Base-by-base conservation (phyloP, 2,888 invertebrate species). In the Phyllotreta striolata region DNA sequence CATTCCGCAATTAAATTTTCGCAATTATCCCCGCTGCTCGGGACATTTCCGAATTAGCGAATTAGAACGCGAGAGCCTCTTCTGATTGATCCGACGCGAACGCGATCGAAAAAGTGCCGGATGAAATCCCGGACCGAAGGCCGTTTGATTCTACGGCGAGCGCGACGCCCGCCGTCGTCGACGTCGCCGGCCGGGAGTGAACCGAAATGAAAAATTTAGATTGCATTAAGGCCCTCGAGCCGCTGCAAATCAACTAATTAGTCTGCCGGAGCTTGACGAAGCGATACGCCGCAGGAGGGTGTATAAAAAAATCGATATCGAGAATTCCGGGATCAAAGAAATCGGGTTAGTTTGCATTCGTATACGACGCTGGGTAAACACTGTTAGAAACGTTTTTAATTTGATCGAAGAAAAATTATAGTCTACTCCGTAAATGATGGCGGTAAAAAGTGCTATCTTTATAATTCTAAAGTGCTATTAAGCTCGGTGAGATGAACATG, bases 171-270 rank as follows among this genome's bases (percentile, higher is more conserved):
- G n/a, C n/a, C n/a, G n/a, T 24, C 24, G 24, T 24, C 24, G 24
- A n/a, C n/a, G 2, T 24, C 24, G 24, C 4, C 24, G 24, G 24
- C 24, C 24, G 24, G 24, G 76, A 74, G 77, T 74, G 72, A 72
- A 54, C 38, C 54, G 57, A 77, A 80, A 81, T 81, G 81, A 82
- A 82, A 81, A 83, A 83, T 83, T 83, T 82, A 82, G 81, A 83
- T 83, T 83, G 81, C 82, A 81, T 82, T 81, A 81, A 80, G 80
- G 80, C 80, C 80, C 79, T 81, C 77, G 78, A 81, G 81, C 81
- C 81, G 81, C 83, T 83, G 81, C 82, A 82, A 82, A 83, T 83
- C 82, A 82, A 82, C 82, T 83, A 83, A 83, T 82, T 83, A 83
- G 62, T 41, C 57, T 56, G 57, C 64, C 60, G 44, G 38, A 44